These are phyloP conservation scores for Poeciliopsis occidentalis DNA, from an alignment of 2,113 vertebrate species.

Conservation along the genomic window DNA sequence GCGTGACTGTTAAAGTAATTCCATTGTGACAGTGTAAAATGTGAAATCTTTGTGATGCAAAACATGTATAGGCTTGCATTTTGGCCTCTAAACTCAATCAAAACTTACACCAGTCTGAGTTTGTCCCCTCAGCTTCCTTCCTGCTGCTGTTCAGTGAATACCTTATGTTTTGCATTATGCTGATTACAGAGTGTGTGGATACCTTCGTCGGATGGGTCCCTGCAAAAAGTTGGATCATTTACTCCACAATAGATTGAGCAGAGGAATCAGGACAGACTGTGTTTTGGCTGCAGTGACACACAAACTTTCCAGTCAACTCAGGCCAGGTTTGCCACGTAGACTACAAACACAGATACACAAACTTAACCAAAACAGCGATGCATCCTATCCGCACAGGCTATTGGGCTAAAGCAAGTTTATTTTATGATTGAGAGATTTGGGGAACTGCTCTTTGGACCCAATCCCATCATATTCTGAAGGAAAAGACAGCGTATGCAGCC, in stretches of 20 bases:
- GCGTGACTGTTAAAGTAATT: background rate
- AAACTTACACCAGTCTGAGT: conserved; percentile 7
- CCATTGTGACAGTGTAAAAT: background rate
- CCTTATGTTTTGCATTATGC: background rate
- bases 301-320: conserved; percentile 49
- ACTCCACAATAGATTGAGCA: conserved; percentile 22
- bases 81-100: conserved; percentile 25
- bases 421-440: conserved; percentile 28
- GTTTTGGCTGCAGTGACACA: conserved; percentile 41
- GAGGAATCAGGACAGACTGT: conserved; percentile 44
- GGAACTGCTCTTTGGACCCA: conserved; percentile 14
- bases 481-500: background rate
- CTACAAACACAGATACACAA: background rate
- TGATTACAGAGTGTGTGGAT: background rate
- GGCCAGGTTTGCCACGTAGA: conserved; percentile 41
- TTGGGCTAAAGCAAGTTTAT: conserved; percentile 19
- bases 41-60: conserved; percentile 2
- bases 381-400: background rate
- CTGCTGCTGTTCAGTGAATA: background rate
- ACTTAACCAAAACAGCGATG: conserved; percentile 34
- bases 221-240: conserved; percentile 24
- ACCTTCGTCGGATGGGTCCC: background rate
- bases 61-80: background rate
- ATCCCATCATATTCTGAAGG: background rate
- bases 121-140: background rate